phyloP scores from a whole-genome alignment of 2,888 invertebrate species.

The Agelastica alni region DNA sequence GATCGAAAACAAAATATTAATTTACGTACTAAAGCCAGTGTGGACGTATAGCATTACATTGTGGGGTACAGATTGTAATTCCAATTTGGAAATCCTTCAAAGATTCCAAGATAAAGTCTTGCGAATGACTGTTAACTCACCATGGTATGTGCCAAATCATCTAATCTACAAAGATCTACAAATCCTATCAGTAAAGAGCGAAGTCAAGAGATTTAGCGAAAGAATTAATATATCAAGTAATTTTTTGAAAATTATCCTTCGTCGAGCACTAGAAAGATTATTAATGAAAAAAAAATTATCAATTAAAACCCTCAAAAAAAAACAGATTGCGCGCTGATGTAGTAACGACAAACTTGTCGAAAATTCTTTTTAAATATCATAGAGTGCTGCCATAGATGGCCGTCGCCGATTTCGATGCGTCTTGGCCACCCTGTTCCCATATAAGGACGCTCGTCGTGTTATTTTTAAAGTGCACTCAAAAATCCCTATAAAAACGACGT shows the following conservation, averaged over 20 bases:
- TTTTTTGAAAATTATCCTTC: not conserved
- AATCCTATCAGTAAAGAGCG: no score
- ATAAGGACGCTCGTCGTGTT: slow-evolving; percentile 51
- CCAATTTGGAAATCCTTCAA: no score
- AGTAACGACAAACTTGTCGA: slow-evolving; percentile 12
- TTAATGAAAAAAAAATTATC: not conserved
- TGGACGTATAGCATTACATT: no score
- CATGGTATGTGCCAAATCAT: no score
- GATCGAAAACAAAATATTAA: no score
- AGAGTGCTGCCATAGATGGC: slow-evolving; percentile 50
- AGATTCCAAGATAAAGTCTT: no score
- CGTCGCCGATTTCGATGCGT: slow-evolving; percentile 51
- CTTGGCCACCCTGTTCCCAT: slow-evolving; percentile 50
- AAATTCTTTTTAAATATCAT: slow-evolving; percentile 30
- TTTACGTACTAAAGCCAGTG: no score
- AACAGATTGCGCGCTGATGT: slow-evolving; percentile 9
- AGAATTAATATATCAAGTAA: not conserved
- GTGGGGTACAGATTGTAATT: no score
- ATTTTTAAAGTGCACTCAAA: slow-evolving; percentile 47
- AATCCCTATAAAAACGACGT: slow-evolving; percentile 39
- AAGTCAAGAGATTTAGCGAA: not conserved
- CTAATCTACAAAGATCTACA: no score
- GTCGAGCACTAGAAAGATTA: no score
- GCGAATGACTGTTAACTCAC: no score
- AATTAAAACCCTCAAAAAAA: not conserved